phyloP scores from a whole-genome alignment of 2,113 vertebrate species.

The Rhegmatorhina hoffmannsi region DNA sequence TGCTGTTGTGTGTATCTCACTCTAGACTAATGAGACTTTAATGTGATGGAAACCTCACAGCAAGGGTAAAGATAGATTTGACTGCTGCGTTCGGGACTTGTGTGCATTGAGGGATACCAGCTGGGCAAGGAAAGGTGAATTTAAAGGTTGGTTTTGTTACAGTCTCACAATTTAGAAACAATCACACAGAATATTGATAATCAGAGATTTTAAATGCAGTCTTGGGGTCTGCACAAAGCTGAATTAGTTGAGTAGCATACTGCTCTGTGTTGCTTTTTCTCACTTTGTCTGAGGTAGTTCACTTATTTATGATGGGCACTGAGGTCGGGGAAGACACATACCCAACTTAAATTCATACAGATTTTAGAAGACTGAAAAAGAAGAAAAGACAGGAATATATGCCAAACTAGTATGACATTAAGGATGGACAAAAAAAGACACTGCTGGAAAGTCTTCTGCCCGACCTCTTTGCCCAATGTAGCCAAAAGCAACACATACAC shows the following conservation, averaged over 20 bases:
- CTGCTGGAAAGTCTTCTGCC: not conserved
- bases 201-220: not conserved
- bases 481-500: not conserved
- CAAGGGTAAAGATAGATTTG: not conserved
- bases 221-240: not conserved
- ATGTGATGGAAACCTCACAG: not conserved
- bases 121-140: not conserved
- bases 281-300: not conserved
- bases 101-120: not conserved
- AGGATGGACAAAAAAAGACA: not conserved
- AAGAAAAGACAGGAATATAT: not conserved
- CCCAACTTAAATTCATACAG: not conserved
- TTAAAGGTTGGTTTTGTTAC: not conserved
- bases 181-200: not conserved
- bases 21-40: not conserved
- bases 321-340: not conserved
- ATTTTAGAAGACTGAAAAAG: not conserved
- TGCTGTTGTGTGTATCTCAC: not conserved
- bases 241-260: not conserved
- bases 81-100: not conserved
- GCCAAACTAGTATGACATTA: not conserved
- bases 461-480: not conserved
- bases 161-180: slow-evolving; percentile 15
- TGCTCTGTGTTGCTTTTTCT: not conserved
- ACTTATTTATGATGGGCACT: not conserved